Base-by-base conservation (phyloP, 1,140 invertebrate genomes). In the Lordiphosa mommai region DNA sequence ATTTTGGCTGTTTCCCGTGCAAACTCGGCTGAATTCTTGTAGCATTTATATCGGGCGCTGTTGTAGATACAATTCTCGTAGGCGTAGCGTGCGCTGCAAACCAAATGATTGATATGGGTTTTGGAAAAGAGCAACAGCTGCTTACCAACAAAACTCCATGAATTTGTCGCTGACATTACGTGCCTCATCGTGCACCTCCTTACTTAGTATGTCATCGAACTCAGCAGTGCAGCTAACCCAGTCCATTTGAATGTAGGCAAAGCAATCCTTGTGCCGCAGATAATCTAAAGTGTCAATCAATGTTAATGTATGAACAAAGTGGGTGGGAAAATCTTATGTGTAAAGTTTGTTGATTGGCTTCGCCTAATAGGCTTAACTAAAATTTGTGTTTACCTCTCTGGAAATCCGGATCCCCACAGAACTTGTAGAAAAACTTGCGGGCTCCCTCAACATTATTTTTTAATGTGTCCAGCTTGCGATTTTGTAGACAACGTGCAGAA, bases 41-140 rank as follows among this genome's bases (percentile, higher is more conserved):
- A 87, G 68, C 87, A 88, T 47, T 88, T 88, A 56, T 70, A 88
- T 2, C 85, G 66, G 12, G 87, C 87, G 20, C 87, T 88, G 20
- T 86, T 88, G 50, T 86, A 88, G 48, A 88, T 88, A 67, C 87
- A 88, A 12, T 82, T 88, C 58, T 88, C 87, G 56, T 88, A 88
- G 5, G 84, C 87, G 27, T 79, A 72, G 7, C 87, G 74, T 38
- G 87, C 77, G 37, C 87, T 88, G 61, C 7, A 70, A 44, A 40
- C 47, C 38, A 61, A 37, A 37, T 61, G 16, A 27, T 44, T 38
- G 36, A 53, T 43, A 27, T 37, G 51, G 43, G 34, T 27, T 3
- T 9, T 27, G 7, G 17, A 10, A 6, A 4, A 1, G n/a, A n/a
- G 4, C 2, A 17, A 29, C n/a, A 4, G 9, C 10, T 0, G 29